A percentile compares a stretch with the other conserved stretches of the same genome.
Evolutionary conservation across 2,113 vertebrate genomes (phyloP).

Genomic region (Connochaetes taurinus): DNA sequence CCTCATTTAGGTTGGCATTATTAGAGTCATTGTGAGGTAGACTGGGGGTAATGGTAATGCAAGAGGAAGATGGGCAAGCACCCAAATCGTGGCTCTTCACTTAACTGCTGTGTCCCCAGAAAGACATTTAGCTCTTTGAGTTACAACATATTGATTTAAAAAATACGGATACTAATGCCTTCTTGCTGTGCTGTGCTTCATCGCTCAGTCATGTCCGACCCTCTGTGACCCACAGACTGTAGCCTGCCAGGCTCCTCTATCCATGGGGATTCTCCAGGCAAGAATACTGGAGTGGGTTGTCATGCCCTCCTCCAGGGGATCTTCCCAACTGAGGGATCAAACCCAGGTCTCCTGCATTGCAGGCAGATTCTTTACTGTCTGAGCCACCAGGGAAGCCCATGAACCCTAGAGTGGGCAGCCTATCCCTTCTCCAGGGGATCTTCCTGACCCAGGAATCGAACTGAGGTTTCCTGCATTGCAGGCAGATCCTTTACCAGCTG

Average conservation of each 20-base stretch:
- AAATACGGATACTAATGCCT: not conserved
- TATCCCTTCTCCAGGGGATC: not conserved
- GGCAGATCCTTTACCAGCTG: not conserved
- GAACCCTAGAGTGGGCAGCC: not conserved
- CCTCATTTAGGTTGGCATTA: not conserved
- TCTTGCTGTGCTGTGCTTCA: not conserved
- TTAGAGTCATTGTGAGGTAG: not conserved
- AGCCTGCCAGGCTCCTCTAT: not conserved
- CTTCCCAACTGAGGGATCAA: not conserved
- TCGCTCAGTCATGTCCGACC: accelerated
- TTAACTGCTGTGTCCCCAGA: not conserved
- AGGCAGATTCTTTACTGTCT: not conserved
- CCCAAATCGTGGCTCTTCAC: not conserved
- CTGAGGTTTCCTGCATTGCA: not conserved
- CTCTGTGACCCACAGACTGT: not conserved
- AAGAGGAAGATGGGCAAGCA: not conserved
- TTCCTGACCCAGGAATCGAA: not conserved
- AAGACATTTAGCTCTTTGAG: not conserved
- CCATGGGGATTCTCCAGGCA: not conserved
- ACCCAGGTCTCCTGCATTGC: not conserved
- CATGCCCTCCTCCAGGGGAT: not conserved
- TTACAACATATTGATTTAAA: not conserved
- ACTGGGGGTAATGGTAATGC: accelerated
- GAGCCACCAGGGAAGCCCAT: not conserved
- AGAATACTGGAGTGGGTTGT: not conserved